Conservation (phyloP, 1,140 invertebrate genomes). For the Phthorimaea operculella region DNA sequence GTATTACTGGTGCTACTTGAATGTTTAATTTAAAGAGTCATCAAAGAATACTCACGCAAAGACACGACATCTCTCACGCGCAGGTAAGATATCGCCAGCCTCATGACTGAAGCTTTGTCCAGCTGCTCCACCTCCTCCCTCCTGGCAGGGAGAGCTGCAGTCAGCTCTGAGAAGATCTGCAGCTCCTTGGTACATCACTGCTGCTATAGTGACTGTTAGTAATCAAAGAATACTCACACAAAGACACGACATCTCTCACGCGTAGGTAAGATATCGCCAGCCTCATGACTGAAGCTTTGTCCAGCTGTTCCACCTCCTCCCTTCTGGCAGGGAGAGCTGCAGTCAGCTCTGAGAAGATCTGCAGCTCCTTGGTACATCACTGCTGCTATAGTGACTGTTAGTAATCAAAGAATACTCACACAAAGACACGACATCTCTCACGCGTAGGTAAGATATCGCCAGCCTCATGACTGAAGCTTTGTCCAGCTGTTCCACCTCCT, state of each 20-base stretch:
- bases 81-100: constrained; percentile 91
- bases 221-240: constrained; percentile 77
- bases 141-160: constrained; percentile 82
- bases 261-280: constrained; percentile 92
- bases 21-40: too few species aligned
- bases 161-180: constrained; percentile 92
- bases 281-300: constrained; percentile 96
- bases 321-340: constrained; percentile 81
- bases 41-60: constrained; percentile 72
- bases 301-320: constrained; percentile 84
- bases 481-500: constrained; percentile 87
- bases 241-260: constrained; percentile 82
- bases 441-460: constrained; percentile 90
- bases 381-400: too few species aligned
- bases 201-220: too few species aligned
- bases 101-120: constrained; percentile 96
- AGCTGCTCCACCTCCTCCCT: constrained; percentile 82
- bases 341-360: constrained; percentile 91
- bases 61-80: constrained; percentile 85
- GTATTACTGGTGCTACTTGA: too few species aligned
- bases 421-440: constrained; percentile 82
- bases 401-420: constrained; percentile 76
- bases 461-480: constrained; percentile 96
- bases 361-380: constrained; percentile 94
- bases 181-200: constrained; percentile 95